phyloP scores from a whole-genome alignment of 2,113 vertebrate species.

The Apus apus region DNA sequence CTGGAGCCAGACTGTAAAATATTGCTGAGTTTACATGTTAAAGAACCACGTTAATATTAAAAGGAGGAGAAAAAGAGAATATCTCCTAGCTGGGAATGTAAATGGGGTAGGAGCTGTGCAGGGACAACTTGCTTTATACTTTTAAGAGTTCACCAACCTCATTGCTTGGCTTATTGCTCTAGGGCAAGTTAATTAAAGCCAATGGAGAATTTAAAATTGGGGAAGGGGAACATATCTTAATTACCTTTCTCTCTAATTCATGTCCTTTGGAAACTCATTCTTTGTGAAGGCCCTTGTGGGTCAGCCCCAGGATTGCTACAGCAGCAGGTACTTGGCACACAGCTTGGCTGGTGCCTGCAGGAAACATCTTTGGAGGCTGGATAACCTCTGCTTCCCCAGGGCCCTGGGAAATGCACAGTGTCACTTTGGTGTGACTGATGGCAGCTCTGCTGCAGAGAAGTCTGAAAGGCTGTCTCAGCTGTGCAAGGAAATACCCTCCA shows the following conservation, averaged over 20 bases:
- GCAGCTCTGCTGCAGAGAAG: not conserved
- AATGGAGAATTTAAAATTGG: not conserved
- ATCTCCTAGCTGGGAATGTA: not conserved
- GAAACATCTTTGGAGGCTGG: not conserved
- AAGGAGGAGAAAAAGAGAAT: rapidly evolving
- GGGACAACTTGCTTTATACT: not conserved
- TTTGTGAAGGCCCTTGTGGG: not conserved
- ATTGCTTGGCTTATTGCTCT: not conserved
- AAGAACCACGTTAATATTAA: not conserved
- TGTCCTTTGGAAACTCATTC: not conserved
- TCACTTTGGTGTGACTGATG: not conserved
- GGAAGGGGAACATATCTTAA: not conserved
- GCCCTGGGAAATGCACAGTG: not conserved
- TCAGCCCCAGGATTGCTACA: rapidly evolving
- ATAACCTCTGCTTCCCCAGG: not conserved
- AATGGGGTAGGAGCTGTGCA: not conserved
- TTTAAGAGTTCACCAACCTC: not conserved
- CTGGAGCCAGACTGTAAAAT: not conserved
- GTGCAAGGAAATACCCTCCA: not conserved
- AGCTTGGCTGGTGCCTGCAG: not conserved
- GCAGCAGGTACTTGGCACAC: rapidly evolving
- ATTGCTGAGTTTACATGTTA: not conserved
- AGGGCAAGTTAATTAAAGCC: constrained; percentile 32
- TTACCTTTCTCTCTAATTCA: not conserved
- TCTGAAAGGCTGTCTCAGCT: not conserved